Conservation (phyloP, 2,113 vertebrate genomes). For the Mesoclemmys tuberculata region DNA sequence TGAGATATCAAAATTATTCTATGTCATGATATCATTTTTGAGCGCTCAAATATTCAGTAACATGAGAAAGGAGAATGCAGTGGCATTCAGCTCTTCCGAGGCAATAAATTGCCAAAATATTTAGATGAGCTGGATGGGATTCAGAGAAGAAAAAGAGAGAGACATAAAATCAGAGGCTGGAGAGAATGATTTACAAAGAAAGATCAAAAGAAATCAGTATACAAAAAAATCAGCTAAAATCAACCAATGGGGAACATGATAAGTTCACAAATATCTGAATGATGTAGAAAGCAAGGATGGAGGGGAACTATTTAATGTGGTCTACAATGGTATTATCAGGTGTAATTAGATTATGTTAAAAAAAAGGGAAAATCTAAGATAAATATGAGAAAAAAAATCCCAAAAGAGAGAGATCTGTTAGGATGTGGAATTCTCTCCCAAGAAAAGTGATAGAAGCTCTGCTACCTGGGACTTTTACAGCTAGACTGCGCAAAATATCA, state of each 20-base stretch:
- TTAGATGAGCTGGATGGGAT: neutral
- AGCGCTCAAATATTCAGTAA: neutral
- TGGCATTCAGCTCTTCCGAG: neutral
- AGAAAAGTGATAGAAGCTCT: neutral
- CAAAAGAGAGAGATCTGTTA: neutral
- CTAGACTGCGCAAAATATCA: accelerated
- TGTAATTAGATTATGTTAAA: neutral
- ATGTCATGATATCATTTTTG: neutral
- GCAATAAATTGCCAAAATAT: neutral
- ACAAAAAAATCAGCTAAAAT: neutral
- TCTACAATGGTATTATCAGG: neutral
- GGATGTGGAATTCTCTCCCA: neutral
- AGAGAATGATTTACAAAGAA: neutral
- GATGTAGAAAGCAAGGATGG: no score
- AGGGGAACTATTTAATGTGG: neutral
- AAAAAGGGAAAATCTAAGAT: neutral
- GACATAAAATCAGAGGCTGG: neutral
- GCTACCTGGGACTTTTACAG: neutral
- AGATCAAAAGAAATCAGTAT: neutral
- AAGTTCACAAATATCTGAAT: no score
- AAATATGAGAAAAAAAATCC: neutral
- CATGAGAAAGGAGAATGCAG: neutral
- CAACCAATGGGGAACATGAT: neutral
- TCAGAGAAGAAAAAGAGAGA: neutral
- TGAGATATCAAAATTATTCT: neutral